Percentiles rank a stretch among this genome's conserved stretches.
These are phyloP conservation scores for Heliconius charithonia DNA, from an alignment of 2,888 invertebrate species.

Conservation along the genomic window DNA sequence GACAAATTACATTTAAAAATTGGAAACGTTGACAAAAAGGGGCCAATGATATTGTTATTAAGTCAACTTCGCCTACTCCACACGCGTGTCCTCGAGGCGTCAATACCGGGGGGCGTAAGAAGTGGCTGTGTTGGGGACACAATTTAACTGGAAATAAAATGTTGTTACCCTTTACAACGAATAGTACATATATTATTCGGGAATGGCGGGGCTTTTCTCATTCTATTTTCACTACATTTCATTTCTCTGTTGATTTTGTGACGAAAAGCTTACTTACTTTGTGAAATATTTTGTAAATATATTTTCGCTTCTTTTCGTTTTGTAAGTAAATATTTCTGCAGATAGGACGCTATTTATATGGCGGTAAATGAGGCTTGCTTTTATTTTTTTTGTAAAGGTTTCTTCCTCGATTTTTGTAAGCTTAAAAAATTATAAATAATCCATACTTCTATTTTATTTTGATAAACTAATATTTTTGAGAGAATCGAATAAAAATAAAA, in stretches of 20 bases:
- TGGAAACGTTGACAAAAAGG: constrained; percentile 67
- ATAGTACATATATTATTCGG: constrained; percentile 73
- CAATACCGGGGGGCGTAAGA: constrained; percentile 53
- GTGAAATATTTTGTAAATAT: not conserved
- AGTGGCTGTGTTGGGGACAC: constrained; percentile 70
- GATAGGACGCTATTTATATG: not conserved
- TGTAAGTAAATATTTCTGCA: not conserved
- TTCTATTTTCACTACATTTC: constrained; percentile 15
- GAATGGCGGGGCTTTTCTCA: constrained; percentile 60
- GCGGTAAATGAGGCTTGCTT: not conserved
- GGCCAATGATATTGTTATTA: constrained; percentile 66
- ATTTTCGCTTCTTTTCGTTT: not conserved
- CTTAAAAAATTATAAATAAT: not conserved
- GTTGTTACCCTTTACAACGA: constrained; percentile 74
- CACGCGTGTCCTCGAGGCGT: constrained; percentile 63
- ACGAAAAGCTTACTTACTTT: not conserved
- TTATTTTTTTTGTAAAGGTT: not conserved
- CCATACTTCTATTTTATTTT: not conserved
- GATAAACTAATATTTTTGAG: no score
- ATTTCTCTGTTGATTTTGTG: constrained; percentile 16
- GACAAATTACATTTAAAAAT: constrained; percentile 66
- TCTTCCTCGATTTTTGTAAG: not conserved
- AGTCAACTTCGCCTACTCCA: constrained; percentile 55
- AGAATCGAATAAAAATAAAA: not conserved
- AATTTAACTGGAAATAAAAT: constrained; percentile 83